Evolutionary conservation across 1,140 invertebrate species (phyloP), one percentile per base, ranked within the genome.

Genomic region (Bilobella aurantiaca): DNA sequence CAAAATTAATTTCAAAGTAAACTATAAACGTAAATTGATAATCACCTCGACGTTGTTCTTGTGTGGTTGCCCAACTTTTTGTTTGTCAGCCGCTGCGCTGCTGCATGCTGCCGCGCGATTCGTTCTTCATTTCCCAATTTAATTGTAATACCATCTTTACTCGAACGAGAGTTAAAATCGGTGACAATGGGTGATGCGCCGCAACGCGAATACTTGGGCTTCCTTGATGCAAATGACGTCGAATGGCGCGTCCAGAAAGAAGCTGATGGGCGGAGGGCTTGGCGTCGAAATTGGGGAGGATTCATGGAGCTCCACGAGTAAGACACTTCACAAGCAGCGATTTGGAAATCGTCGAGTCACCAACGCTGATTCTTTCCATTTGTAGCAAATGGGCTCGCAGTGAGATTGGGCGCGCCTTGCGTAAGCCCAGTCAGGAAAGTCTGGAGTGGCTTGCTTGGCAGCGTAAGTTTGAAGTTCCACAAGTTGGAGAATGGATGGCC

Each of bases 381-480:
- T 56, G 18, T 25, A 71, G 69, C 14, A 66, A 66, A 46, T 71
- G 69, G 69, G 59, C 68, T 34, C 56, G 57, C 25, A 46, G 42
- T 21, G 69, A 61, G 12, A 71, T 68, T 47, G 58, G 46, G 25
- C 66, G 69, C 14, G 64, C 47, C 1, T 59, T 66, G 49, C 63
- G 69, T 28, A 71, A 71, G 34, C 66, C 69, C 25, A 71, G 69
- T 56, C 31, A 34, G 2, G 30, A 66, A 12, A 34, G 60, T 12
- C 3, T 71, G n/a, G 69, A 68, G 27, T 71, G 69, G 69, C 18
- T 65, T 3, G 57, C 64, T 27, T 69, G 58, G 57, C 61, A 66
- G 42, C 29, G 68, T 29, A 61, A 42, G 49, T 58, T n/a, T 31
- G 66, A 71, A 58, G 46, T 68, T 25, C 59, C 66, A 14, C 30